Conservation (phyloP, 1,140 invertebrate genomes). For the Oreohelix idahoensis region DNA sequence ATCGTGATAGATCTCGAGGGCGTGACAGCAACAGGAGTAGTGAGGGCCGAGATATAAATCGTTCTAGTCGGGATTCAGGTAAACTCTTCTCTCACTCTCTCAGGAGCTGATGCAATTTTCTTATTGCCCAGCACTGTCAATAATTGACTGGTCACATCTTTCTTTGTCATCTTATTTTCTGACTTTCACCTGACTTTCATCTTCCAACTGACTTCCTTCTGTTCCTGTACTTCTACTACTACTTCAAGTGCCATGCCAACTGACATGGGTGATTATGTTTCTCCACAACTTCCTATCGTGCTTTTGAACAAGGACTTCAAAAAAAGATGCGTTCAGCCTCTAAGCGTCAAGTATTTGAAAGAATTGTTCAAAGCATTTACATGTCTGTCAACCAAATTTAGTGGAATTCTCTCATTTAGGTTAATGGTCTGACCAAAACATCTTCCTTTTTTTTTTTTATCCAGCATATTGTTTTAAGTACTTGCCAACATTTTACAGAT, state of each 20-base stretch:
- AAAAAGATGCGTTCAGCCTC: too few relatives aligned
- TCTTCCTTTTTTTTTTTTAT: too few relatives aligned
- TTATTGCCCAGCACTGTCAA: background rate
- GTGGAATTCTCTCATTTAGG: background rate
- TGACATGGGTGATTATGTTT: too few relatives aligned
- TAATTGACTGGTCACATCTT: background rate
- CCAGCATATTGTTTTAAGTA: too few relatives aligned
- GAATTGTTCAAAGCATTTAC: background rate
- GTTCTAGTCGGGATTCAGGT: slow-evolving; percentile 33
- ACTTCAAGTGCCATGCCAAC: too few relatives aligned
- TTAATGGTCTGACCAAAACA: too few relatives aligned
- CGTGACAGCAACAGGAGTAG: slow-evolving; percentile 21
- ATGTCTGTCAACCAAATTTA: background rate
- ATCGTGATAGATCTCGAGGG: slow-evolving; percentile 17
- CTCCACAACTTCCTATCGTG: too few relatives aligned
- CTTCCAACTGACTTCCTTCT: too few relatives aligned
- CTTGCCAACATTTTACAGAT: too few relatives aligned
- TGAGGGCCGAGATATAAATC: slow-evolving; percentile 18
- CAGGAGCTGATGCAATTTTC: slow-evolving; percentile 7
- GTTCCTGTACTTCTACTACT: too few relatives aligned
- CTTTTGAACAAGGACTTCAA: too few relatives aligned
- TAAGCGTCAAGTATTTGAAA: background rate
- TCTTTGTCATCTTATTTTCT: background rate
- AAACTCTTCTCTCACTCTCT: slow-evolving; percentile 6
- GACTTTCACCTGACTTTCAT: too few relatives aligned